A percentile compares a stretch with the other conserved stretches of the same genome.
Conservation (phyloP, 2,113 vertebrate genomes). For the Isurus oxyrinchus region DNA sequence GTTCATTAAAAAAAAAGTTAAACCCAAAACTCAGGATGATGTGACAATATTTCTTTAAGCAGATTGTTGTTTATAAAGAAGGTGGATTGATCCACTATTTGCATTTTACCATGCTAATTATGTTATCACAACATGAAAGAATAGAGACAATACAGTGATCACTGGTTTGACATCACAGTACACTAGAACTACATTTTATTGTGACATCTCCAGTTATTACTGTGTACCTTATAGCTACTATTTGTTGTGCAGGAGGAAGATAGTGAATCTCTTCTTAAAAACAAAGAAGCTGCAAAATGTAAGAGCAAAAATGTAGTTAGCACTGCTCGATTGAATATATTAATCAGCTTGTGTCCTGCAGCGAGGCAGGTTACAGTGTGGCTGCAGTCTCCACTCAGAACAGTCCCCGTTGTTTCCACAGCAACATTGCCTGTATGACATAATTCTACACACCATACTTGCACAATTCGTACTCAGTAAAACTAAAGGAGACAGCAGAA, state of each 20-base stretch:
- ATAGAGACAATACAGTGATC: constrained; percentile 5
- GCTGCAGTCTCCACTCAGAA: constrained; percentile 1
- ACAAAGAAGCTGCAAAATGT: background rate
- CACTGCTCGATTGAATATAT: background rate
- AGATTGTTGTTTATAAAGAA: background rate
- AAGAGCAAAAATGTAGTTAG: background rate
- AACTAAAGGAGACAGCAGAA: constrained; percentile 9
- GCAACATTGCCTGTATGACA: background rate
- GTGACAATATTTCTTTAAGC: background rate
- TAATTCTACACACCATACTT: background rate
- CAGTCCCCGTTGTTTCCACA: background rate
- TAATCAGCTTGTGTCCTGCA: constrained; percentile 10
- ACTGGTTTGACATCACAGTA: background rate
- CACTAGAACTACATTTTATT: background rate
- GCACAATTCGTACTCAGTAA: background rate
- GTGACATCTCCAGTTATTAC: background rate
- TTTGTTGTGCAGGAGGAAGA: background rate
- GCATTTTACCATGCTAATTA: background rate
- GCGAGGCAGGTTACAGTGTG: background rate
- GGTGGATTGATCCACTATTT: background rate
- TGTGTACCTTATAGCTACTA: no score
- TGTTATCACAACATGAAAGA: constrained; percentile 12
- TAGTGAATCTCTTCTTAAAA: background rate
- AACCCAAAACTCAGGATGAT: background rate
- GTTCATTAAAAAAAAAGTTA: background rate